A percentile compares a stretch with the other conserved stretches of the same genome.
phyloP scores from a whole-genome alignment of 1,140 invertebrate genomes.

The Xylocopa sonorina region DNA sequence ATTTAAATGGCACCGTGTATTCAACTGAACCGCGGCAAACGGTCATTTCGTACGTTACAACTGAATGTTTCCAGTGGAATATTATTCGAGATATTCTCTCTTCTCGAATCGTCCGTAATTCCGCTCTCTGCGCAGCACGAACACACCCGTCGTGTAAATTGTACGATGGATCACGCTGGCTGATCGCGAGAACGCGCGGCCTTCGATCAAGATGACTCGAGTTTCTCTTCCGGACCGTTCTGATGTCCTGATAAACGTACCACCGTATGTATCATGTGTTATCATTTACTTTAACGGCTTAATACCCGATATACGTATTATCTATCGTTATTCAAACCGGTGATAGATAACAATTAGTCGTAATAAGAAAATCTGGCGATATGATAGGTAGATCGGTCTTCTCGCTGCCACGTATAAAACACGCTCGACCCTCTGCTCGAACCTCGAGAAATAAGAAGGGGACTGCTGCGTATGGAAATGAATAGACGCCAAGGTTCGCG shows the following conservation, averaged over 20 bases:
- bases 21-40: too few relatives aligned
- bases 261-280: conserved; percentile 51
- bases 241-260: conserved; percentile 28
- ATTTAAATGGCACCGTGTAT: too few relatives aligned
- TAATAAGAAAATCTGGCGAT: conserved; percentile 79
- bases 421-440: conserved; percentile 24
- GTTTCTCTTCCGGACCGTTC: conserved; percentile 18
- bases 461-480: neutral
- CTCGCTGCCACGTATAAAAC: conserved; percentile 69
- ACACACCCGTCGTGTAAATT: neutral
- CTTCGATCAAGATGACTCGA: conserved; percentile 49
- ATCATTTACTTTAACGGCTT: conserved; percentile 57
- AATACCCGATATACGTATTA: conserved; percentile 59
- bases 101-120: neutral
- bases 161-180: conserved; percentile 31
- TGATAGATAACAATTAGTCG: conserved; percentile 70
- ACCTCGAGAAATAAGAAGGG: neutral
- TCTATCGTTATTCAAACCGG: conserved; percentile 65
- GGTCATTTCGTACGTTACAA: too few relatives aligned
- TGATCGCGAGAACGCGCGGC: conserved; percentile 17
- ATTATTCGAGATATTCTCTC: too few relatives aligned
- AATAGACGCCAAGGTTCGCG: neutral
- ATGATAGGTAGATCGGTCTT: conserved; percentile 77
- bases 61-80: too few relatives aligned
- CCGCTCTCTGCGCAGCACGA: neutral